These are phyloP conservation scores for Xenops minutus DNA, from an alignment of 2,797 vertebrate species.

Conservation along the genomic window DNA sequence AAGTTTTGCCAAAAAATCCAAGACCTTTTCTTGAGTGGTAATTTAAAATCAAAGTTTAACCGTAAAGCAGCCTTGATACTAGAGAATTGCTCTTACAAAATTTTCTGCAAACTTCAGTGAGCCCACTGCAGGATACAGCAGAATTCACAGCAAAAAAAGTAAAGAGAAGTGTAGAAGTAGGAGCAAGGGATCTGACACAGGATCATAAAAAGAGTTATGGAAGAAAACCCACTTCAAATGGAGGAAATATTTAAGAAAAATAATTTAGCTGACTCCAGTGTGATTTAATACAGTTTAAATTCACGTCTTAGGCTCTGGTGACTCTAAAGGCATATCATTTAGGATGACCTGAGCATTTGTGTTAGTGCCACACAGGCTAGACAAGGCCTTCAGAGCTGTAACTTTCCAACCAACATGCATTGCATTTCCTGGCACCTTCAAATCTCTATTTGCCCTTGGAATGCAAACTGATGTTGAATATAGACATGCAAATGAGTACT, in stretches of 20 bases:
- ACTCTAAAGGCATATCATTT: neutral
- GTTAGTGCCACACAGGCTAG: neutral
- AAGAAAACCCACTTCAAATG: neutral
- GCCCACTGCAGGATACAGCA: neutral
- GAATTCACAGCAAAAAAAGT: neutral
- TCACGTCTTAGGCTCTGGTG: neutral
- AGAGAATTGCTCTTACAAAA: neutral
- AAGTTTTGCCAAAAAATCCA: neutral
- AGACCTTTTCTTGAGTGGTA: neutral
- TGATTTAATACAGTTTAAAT: neutral
- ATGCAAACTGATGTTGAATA: slow-evolving; percentile 2
- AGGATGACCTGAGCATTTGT: neutral
- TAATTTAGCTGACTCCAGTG: neutral
- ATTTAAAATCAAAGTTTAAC: neutral
- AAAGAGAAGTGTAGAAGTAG: neutral
- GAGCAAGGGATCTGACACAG: neutral
- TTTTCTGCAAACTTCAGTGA: neutral
- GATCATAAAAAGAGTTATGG: neutral
- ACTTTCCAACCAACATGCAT: neutral
- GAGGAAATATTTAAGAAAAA: neutral
- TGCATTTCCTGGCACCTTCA: neutral
- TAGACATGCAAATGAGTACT: slow-evolving; percentile 22
- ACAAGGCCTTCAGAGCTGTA: neutral
- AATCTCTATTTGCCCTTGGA: slow-evolving; percentile 7
- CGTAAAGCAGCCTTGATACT: neutral